These are phyloP conservation scores for Metaphire vulgaris DNA, from an alignment of 1,140 invertebrate genomes.

Conservation along the genomic window DNA sequence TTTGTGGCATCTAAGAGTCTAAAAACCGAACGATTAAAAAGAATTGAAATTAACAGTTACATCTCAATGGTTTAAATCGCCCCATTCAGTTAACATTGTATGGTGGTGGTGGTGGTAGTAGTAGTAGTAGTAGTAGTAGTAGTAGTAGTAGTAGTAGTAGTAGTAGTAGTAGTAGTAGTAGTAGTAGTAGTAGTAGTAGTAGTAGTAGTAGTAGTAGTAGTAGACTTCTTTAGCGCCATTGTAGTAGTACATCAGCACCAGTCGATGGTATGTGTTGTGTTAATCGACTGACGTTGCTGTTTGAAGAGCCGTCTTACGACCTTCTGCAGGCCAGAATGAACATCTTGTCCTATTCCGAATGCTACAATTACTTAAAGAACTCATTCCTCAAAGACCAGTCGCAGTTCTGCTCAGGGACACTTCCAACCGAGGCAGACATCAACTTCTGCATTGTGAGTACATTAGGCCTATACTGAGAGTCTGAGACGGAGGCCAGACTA, in stretches of 20 bases:
- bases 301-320: not conserved
- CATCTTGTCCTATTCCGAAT: not conserved
- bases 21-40: no score
- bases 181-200: constrained; percentile 9
- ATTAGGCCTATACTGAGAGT: no score
- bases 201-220: constrained; percentile 9
- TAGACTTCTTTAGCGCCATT: no score
- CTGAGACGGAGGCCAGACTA: no score
- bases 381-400: not conserved
- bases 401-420: not conserved
- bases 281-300: no score
- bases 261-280: no score
- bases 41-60: no score
- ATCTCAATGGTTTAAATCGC: no score
- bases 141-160: constrained; percentile 9
- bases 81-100: no score
- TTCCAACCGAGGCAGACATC: not conserved
- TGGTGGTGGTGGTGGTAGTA: not conserved
- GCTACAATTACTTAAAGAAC: not conserved
- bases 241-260: no score
- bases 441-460: not conserved
- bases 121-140: constrained; percentile 9
- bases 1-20: no score
- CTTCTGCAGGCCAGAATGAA: not conserved
- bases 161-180: constrained; percentile 9